Evolutionary conservation across 2,113 vertebrate genomes (phyloP), one percentile per base, ranked within the genome.

Genomic region (Anhinga rufa): DNA sequence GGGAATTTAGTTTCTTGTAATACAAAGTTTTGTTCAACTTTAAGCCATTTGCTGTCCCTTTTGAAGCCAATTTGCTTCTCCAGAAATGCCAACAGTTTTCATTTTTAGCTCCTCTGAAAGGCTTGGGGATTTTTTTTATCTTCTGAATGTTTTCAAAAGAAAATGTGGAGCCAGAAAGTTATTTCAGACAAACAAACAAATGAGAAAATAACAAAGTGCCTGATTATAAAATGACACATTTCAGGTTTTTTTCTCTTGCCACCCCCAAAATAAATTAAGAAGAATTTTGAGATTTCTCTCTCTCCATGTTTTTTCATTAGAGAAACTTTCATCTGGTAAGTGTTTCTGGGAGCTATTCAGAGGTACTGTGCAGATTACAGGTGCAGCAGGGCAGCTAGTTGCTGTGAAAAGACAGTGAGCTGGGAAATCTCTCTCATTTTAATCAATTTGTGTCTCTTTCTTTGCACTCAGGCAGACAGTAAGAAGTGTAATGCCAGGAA

Each of bases 71-170:
- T 85, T 91, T 79, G 0, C 40, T 89, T 76, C 81, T 87, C 57
- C 48, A 91, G 54, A 95, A 93, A 93, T 95, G 66, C 52, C 78
- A 95, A 29, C 12, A 58, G n/a, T 82, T 94, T 91, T 94, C 84
- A 76, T 87, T 94, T 97, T 96, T 95, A 87, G 82, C 31, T 95
- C 46, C 52, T 88, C 34, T 88, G 54, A 91, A 94, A 82, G 15
- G 17, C 62, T 79, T 90, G 34, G 81, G 61, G 28, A 38, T 54
- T 69, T 94, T 78, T 93, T 90, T 87, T 28, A 48, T 72, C 74
- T 85, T 91, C 70, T 76, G 61, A 90, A 90, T 74, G 44, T 93
- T 95, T 94, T 69, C 70, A 85, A 79, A 95, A 82, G 70, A 72
- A 94, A 93, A 72, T 54, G 25, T 57, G 64, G 32, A 95, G 62